These are phyloP conservation scores for Amaurobius ferox DNA, from an alignment of 2,888 invertebrate species.

Conservation along the genomic window DNA sequence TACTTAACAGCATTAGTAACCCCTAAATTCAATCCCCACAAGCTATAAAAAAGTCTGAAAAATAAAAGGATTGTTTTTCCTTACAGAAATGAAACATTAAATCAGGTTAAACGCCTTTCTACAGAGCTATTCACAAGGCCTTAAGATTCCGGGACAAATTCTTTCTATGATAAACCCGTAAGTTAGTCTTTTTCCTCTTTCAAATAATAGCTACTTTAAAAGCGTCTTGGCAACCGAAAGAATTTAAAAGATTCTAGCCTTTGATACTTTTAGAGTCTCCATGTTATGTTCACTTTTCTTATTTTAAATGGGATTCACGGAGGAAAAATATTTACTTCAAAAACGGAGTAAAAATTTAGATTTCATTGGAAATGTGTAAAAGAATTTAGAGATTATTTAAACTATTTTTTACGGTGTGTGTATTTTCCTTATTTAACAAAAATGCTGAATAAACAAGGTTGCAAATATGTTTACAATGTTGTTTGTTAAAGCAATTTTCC, in stretches of 20 bases:
- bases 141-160: not conserved
- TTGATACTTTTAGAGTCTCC: not conserved
- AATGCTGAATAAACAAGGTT: too few relatives aligned
- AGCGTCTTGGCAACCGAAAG: not conserved
- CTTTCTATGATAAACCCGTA: not conserved
- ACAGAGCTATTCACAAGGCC: not conserved
- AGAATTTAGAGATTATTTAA: too few relatives aligned
- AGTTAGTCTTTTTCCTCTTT: not conserved
- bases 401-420: too few relatives aligned
- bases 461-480: too few relatives aligned
- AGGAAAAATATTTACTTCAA: too few relatives aligned
- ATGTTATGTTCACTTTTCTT: not conserved
- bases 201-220: conserved; percentile 2
- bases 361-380: not conserved
- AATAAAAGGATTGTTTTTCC: not conserved
- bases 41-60: too few relatives aligned
- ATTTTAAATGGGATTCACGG: not conserved
- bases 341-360: too few relatives aligned
- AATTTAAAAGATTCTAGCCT: not conserved
- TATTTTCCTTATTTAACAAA: too few relatives aligned
- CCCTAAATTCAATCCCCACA: too few relatives aligned
- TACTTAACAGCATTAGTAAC: too few relatives aligned
- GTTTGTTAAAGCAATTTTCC: too few relatives aligned
- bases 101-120: not conserved
- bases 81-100: not conserved